These are phyloP conservation scores for Heloderma charlesbogerti DNA, from an alignment of 2,113 vertebrate species.

Conservation along the genomic window DNA sequence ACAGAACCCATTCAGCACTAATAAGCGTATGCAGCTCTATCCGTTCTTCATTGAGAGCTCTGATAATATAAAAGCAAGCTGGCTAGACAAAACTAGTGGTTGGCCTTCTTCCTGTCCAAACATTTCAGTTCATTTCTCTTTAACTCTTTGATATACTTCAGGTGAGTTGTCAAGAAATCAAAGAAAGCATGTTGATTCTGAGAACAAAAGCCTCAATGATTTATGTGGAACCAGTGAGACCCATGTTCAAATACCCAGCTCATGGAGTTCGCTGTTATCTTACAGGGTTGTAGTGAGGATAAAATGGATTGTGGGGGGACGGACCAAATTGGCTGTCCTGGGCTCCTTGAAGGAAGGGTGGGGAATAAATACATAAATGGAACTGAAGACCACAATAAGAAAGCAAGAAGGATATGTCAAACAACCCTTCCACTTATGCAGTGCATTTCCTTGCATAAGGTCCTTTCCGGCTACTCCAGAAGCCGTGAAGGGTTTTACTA, in stretches of 20 bases:
- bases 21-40: background rate
- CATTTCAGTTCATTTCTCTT: conserved; percentile 24
- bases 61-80: background rate
- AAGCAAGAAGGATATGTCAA: background rate
- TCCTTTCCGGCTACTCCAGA: background rate
- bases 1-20: background rate
- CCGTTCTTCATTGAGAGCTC: accelerated
- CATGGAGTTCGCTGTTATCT: background rate
- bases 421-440: background rate
- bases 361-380: too few species aligned
- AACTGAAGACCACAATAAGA: background rate
- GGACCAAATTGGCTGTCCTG: background rate
- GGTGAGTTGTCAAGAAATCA: background rate
- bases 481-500: background rate
- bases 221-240: background rate
- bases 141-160: conserved; percentile 22
- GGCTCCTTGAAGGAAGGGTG: background rate
- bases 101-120: conserved; percentile 22
- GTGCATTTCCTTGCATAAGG: background rate
- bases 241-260: background rate
- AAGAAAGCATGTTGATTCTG: background rate
- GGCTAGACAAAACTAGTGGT: background rate
- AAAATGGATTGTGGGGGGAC: background rate
- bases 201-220: background rate
- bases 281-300: too few species aligned